Evolutionary conservation across 2,797 vertebrate genomes (phyloP).

Genomic region (Apogon hyalosoma): DNA sequence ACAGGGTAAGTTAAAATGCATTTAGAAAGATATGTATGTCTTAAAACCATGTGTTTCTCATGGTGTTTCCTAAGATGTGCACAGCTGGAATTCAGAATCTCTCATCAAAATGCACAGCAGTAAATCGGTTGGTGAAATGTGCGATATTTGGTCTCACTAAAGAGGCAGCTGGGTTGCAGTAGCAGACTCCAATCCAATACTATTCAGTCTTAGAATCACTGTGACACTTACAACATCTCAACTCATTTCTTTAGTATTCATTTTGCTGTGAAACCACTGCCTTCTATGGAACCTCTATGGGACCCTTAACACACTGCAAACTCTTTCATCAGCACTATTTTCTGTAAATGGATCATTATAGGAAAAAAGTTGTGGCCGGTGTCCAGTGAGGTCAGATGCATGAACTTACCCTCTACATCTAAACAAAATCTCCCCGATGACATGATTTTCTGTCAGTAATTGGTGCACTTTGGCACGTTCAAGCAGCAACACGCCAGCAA

Average conservation of each 20-base stretch:
- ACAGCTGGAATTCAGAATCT: slow-evolving; percentile 55
- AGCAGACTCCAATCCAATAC: slow-evolving; percentile 13
- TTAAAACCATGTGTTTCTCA: slow-evolving; percentile 22
- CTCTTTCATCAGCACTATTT: slow-evolving; percentile 14
- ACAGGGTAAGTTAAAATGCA: slow-evolving; percentile 32
- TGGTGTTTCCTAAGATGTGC: slow-evolving; percentile 34
- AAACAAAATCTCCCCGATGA: slow-evolving; percentile 1
- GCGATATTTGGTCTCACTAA: slow-evolving; percentile 38
- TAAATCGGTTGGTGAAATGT: slow-evolving; percentile 55
- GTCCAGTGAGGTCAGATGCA: neutral
- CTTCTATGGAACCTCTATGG: too few relatives aligned
- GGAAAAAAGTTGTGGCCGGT: neutral
- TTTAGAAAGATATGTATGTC: slow-evolving; percentile 24
- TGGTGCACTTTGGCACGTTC: slow-evolving; percentile 14
- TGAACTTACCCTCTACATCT: slow-evolving; percentile 6
- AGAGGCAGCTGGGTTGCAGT: slow-evolving; percentile 20
- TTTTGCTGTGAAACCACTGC: neutral
- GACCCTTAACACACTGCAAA: neutral
- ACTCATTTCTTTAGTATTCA: slow-evolving; percentile 22
- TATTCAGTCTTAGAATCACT: slow-evolving; percentile 6
- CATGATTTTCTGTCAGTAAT: slow-evolving; percentile 16
- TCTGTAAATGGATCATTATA: slow-evolving; percentile 8
- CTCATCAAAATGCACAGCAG: slow-evolving; percentile 64
- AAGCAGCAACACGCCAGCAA: slow-evolving; percentile 10
- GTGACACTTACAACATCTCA: slow-evolving; percentile 1